These are phyloP conservation scores for Andrena chrysosceles DNA, from an alignment of 2,888 invertebrate species.

Conservation along the genomic window DNA sequence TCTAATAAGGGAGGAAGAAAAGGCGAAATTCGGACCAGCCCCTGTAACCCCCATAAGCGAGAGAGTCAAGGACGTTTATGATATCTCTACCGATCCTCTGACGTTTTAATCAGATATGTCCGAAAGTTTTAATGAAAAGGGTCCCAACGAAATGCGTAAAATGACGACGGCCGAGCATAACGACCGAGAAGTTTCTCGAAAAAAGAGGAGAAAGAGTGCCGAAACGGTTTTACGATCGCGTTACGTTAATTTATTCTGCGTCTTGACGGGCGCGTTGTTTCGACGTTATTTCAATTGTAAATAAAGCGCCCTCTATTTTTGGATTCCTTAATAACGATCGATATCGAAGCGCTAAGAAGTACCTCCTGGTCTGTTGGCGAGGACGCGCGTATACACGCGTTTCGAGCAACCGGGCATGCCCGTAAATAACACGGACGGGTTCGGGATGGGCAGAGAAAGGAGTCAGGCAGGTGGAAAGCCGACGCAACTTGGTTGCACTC, in stretches of 20 bases:
- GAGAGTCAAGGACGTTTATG: conserved; percentile 9
- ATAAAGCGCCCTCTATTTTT: conserved; percentile 18
- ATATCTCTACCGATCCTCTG: neutral
- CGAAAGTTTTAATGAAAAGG: neutral
- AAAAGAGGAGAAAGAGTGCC: neutral
- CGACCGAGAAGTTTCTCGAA: neutral
- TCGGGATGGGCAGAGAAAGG: neutral
- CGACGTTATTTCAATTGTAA: conserved; percentile 37
- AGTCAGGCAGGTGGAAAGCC: conserved; percentile 21
- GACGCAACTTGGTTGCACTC: conserved; percentile 31
- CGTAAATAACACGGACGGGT: conserved; percentile 2
- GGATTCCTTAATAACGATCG: neutral
- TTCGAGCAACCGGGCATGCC: neutral
- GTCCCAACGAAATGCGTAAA: neutral
- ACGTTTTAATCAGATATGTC: conserved; percentile 20
- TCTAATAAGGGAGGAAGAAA: conserved; percentile 30
- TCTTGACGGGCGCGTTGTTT: neutral
- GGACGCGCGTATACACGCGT: neutral
- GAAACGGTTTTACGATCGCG: neutral
- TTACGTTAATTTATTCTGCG: conserved; percentile 33
- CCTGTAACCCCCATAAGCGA: neutral
- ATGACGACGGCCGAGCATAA: neutral
- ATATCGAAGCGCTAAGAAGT: neutral
- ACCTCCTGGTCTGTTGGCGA: neutral
- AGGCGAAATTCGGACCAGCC: conserved; percentile 14